Conservation (phyloP, 2,797 vertebrate genomes). For the Alfaro cultratus region DNA sequence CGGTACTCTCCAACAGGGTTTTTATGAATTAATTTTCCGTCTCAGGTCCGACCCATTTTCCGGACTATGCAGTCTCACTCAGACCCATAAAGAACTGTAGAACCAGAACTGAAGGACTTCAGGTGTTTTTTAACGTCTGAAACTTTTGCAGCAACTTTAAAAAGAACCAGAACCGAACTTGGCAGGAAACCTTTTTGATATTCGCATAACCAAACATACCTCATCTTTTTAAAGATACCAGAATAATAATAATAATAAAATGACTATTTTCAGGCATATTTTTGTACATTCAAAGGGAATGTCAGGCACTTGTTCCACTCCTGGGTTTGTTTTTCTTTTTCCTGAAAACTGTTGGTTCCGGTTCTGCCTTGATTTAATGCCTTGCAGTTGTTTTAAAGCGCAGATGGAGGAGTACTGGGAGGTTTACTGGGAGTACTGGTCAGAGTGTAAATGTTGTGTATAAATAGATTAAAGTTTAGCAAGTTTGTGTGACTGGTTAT, state of each 20-base stretch:
- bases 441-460: conserved; percentile 95
- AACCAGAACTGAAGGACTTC: conserved; percentile 6
- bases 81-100: not conserved
- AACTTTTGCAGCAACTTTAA: conserved; percentile 75
- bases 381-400: conserved; percentile 78
- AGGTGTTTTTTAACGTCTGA: conserved; percentile 15
- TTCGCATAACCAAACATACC: conserved; percentile 88
- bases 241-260: conserved; percentile 53
- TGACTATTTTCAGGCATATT: conserved; percentile 97
- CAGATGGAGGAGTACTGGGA: conserved; percentile 68
- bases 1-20: conserved; percentile 84
- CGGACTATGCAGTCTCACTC: conserved; percentile 90
- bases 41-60: conserved; percentile 80
- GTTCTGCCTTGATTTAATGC: conserved; percentile 68
- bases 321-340: conserved; percentile 12
- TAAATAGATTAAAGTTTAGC: conserved; percentile 81
- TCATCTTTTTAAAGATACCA: conserved; percentile 90
- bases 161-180: conserved; percentile 82
- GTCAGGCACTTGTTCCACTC: conserved; percentile 87
- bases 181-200: conserved; percentile 91
- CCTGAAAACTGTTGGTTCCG: conserved; percentile 83
- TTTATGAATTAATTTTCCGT: conserved; percentile 75
- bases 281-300: conserved; percentile 96
- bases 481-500: conserved; percentile 90
- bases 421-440: conserved; percentile 8